Evolutionary conservation across 2,888 invertebrate genomes (phyloP).

Genomic region (Cantharis flavilabris): DNA sequence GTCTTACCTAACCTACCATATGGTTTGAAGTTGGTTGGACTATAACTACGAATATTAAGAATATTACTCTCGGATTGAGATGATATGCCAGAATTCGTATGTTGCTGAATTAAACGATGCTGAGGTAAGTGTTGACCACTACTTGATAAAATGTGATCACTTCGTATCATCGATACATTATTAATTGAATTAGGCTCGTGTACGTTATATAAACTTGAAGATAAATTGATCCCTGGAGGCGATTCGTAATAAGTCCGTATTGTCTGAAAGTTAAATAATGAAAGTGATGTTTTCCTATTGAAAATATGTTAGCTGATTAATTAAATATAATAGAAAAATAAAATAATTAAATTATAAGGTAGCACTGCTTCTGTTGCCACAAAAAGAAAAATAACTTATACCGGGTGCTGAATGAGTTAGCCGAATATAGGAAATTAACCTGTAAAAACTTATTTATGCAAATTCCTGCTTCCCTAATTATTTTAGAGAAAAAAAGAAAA

Average conservation of each 20-base stretch:
- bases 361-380: no score
- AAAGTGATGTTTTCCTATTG: not conserved
- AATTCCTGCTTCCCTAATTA: no score
- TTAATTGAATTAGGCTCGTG: constrained; percentile 48
- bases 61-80: constrained; percentile 57
- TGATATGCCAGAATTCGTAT: constrained; percentile 44
- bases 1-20: constrained; percentile 48
- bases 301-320: not conserved
- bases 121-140: constrained; percentile 27
- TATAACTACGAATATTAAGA: constrained; percentile 50
- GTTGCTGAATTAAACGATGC: constrained; percentile 37
- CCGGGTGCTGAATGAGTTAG: no score
- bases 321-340: not conserved
- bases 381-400: no score
- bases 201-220: constrained; percentile 56
- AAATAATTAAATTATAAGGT: not conserved
- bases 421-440: no score
- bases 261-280: constrained; percentile 46
- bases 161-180: constrained; percentile 43
- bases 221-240: constrained; percentile 48
- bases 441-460: no score
- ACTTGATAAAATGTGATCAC: constrained; percentile 41
- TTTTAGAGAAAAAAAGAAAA: no score
- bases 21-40: constrained; percentile 51
- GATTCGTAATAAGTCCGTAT: constrained; percentile 60